Percentiles rank a stretch among this genome's conserved stretches.
These are phyloP conservation scores for Plebejus anna DNA, from an alignment of 2,888 invertebrate species.

Conservation along the genomic window DNA sequence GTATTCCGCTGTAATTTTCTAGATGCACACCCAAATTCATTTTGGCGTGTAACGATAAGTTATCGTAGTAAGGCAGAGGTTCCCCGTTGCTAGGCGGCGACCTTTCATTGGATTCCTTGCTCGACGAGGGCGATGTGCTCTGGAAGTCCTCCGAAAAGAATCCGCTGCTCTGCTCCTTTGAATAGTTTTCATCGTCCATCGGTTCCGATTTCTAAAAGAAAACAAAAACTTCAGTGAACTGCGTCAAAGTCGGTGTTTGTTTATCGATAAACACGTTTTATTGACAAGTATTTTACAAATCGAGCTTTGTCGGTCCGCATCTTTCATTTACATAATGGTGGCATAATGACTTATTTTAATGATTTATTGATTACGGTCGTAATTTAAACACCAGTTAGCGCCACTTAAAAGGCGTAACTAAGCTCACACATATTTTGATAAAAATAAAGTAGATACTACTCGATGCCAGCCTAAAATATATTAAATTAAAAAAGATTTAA, in stretches of 20 bases:
- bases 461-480: not conserved
- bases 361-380: constrained; percentile 14
- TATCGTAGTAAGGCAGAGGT: constrained; percentile 63
- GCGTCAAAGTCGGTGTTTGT: not conserved
- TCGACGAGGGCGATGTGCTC: constrained; percentile 80
- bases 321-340: constrained; percentile 7
- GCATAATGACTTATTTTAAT: constrained; percentile 24
- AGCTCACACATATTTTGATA: not conserved
- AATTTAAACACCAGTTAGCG: not conserved
- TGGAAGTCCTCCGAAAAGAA: constrained; percentile 82
- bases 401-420: not conserved
- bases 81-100: constrained; percentile 73
- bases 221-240: constrained; percentile 30
- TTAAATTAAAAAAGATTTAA: not conserved
- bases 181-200: constrained; percentile 64
- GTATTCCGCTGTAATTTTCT: constrained; percentile 65
- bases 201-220: constrained; percentile 80
- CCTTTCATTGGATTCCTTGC: constrained; percentile 72
- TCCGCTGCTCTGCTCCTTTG: constrained; percentile 80
- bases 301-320: constrained; percentile 13
- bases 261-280: constrained; percentile 21
- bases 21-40: constrained; percentile 69
- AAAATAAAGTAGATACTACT: not conserved
- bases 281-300: constrained; percentile 25
- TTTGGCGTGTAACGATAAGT: constrained; percentile 64